Conservation (phyloP, 1,140 invertebrate genomes). For the Cydia fagiglandana region DNA sequence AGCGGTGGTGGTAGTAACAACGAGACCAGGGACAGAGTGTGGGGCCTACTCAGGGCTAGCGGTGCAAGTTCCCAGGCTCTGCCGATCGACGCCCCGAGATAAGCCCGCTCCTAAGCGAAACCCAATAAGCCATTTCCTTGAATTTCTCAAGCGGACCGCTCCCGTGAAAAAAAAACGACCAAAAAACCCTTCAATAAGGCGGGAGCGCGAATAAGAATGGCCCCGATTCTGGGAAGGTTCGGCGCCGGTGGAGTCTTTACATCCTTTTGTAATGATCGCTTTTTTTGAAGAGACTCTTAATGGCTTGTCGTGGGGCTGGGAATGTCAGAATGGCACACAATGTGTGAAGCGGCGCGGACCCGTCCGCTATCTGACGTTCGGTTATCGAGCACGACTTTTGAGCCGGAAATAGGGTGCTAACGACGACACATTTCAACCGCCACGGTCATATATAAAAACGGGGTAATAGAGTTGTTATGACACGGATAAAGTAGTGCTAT, state of each 20-base stretch:
- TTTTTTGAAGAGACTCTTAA: slow-evolving; percentile 74
- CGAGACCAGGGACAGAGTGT: slow-evolving; percentile 4
- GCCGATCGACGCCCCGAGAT: slow-evolving; percentile 66
- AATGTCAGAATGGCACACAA: slow-evolving; percentile 48
- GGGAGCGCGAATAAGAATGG: slow-evolving; percentile 77
- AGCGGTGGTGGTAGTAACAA: neutral
- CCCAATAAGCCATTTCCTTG: slow-evolving; percentile 76
- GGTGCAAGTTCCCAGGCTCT: slow-evolving; percentile 53
- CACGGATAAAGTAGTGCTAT: slow-evolving; percentile 28
- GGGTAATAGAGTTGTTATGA: slow-evolving; percentile 36
- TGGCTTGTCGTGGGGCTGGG: slow-evolving; percentile 71
- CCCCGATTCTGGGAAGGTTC: slow-evolving; percentile 74
- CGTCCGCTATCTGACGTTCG: slow-evolving; percentile 34
- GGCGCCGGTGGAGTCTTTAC: slow-evolving; percentile 76
- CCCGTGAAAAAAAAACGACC: slow-evolving; percentile 73
- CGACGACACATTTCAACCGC: slow-evolving; percentile 23
- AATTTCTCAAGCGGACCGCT: slow-evolving; percentile 74
- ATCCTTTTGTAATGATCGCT: slow-evolving; percentile 75
- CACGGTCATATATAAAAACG: slow-evolving; percentile 20
- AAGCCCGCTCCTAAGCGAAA: slow-evolving; percentile 70
- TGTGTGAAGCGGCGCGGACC: slow-evolving; percentile 44
- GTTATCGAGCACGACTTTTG: slow-evolving; percentile 8
- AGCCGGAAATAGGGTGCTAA: slow-evolving; percentile 29
- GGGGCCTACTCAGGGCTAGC: slow-evolving; percentile 48
- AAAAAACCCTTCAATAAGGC: slow-evolving; percentile 73